Conservation (phyloP, 2,797 vertebrate species). For the Ibycter americanus region DNA sequence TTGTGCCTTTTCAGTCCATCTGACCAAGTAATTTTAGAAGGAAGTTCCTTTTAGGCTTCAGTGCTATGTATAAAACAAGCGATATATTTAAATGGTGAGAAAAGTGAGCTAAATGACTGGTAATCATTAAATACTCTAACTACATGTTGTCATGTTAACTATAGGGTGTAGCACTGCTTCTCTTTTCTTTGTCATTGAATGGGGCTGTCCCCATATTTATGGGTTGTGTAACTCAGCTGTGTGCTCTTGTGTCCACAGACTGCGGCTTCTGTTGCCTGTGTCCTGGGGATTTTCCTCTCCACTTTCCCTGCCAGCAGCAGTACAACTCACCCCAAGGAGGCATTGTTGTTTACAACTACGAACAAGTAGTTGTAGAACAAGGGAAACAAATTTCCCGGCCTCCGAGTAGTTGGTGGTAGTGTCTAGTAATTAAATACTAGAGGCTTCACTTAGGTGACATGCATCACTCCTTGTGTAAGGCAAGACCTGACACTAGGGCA, state of each 20-base stretch:
- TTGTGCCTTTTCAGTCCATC: neutral
- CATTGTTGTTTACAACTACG: neutral
- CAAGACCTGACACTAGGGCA: neutral
- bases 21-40: conserved; percentile 17
- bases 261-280: neutral
- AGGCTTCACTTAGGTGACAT: neutral
- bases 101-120: neutral
- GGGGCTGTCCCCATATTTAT: neutral
- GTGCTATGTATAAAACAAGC: conserved; percentile 23
- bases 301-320: neutral
- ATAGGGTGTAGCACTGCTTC: neutral
- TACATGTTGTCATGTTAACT: conserved; percentile 31
- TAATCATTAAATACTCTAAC: conserved; percentile 42
- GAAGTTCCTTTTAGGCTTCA: neutral
- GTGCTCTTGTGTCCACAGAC: neutral
- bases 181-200: conserved; percentile 40
- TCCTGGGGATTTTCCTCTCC: neutral
- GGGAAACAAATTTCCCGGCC: neutral
- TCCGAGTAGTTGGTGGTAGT: neutral
- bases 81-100: conserved; percentile 22
- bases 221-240: neutral
- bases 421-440: neutral
- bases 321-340: neutral
- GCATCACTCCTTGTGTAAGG: neutral
- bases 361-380: neutral